These are phyloP conservation scores for Morus bassanus DNA, from an alignment of 2,797 vertebrate species.

Conservation along the genomic window DNA sequence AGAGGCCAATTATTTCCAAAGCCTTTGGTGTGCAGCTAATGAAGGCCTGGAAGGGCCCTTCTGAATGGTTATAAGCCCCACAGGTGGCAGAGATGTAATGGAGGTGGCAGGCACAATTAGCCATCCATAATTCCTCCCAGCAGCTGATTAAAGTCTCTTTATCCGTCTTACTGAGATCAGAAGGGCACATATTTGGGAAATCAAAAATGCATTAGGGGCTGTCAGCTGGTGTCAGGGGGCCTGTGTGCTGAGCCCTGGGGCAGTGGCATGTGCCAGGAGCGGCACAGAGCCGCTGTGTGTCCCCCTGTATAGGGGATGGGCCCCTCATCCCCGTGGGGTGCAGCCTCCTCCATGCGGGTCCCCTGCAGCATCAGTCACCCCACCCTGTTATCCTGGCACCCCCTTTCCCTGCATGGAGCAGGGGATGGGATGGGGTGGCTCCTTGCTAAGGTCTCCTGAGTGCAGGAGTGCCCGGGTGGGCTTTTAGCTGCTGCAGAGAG, in stretches of 20 bases:
- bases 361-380: not conserved
- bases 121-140: conserved; percentile 61
- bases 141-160: conserved; percentile 68
- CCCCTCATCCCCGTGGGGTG: not conserved
- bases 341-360: fast-evolving
- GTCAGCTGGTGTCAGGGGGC: not conserved
- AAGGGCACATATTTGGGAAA: conserved; percentile 49
- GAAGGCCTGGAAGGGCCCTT: conserved; percentile 45
- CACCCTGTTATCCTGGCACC: too few relatives aligned
- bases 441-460: not conserved
- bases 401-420: not conserved
- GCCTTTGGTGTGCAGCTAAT: conserved; percentile 74
- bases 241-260: not conserved
- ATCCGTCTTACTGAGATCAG: conserved; percentile 52
- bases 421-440: not conserved
- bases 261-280: fast-evolving
- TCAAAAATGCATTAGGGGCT: conserved; percentile 36
- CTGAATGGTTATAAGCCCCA: not conserved
- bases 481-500: fast-evolving
- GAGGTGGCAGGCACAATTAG: conserved; percentile 71
- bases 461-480: not conserved
- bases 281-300: not conserved
- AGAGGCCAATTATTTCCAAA: conserved; percentile 65
- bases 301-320: not conserved
- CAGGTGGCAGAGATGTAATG: conserved; percentile 44